Percentiles rank a stretch among this genome's conserved stretches.
phyloP scores from a whole-genome alignment of 2,888 invertebrate species.

The Zaprionus obscuricornis region DNA sequence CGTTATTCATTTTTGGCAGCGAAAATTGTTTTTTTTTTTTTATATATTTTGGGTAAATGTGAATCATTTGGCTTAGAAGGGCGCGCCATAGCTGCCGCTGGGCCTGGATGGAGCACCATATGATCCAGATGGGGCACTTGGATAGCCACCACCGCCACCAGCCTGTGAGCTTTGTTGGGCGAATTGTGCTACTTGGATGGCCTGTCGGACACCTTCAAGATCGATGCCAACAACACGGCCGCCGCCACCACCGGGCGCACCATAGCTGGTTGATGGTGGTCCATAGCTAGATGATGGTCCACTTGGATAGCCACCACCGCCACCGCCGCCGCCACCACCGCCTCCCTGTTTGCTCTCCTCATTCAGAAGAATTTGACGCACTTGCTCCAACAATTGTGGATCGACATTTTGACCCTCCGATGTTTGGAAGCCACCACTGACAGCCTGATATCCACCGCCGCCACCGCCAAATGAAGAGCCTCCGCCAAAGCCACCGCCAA shows the following conservation, averaged over 20 bases:
- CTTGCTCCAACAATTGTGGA: conserved; percentile 90
- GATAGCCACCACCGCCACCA: conserved; percentile 83
- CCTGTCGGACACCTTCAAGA: conserved; percentile 93
- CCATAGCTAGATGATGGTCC: conserved; percentile 85
- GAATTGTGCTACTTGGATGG: conserved; percentile 94
- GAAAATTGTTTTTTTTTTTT: conserved; percentile 28
- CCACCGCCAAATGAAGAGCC: conserved; percentile 83
- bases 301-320: conserved; percentile 77
- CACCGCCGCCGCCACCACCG: conserved; percentile 84
- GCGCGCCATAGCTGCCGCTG: conserved; percentile 88
- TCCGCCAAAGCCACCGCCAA: conserved; percentile 84
- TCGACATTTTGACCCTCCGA: conserved; percentile 93
- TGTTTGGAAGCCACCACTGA: conserved; percentile 91
- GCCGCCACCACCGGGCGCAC: conserved; percentile 84
- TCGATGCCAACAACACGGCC: conserved; percentile 90
- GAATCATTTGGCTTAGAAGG: conserved; percentile 70
- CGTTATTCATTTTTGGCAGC: conserved; percentile 71
- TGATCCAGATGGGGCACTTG: conserved; percentile 85
- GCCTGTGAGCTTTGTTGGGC: conserved; percentile 86
- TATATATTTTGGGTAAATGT: conserved; percentile 1
- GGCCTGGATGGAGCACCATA: conserved; percentile 87
- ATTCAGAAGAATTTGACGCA: conserved; percentile 92
- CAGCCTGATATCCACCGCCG: conserved; percentile 90
- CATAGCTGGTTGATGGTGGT: conserved; percentile 87
- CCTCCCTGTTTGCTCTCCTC: conserved; percentile 89